Conservation (phyloP, 35 echinoderm and acorn worm genomes). For the Diadema setosum region DNA sequence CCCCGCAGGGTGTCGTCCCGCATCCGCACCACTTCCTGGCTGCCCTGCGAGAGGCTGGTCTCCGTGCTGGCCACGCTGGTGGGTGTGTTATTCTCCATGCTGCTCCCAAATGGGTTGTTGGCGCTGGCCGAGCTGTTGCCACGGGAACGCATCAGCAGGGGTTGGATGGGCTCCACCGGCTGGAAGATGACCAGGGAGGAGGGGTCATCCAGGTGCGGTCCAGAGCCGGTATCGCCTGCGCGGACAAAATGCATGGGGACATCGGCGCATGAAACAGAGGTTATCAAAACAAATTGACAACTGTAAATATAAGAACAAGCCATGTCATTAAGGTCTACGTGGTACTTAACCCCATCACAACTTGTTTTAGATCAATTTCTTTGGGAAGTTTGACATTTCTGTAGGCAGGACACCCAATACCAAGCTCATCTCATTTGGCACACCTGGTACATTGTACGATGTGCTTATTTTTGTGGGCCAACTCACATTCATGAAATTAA, state of each 20-base stretch:
- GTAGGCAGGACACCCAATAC: too few relatives aligned
- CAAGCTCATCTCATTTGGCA: too few relatives aligned
- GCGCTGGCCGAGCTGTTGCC: constrained; percentile 64
- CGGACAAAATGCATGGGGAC: not conserved
- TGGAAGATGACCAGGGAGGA: constrained; percentile 4
- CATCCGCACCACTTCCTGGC: constrained; percentile 27
- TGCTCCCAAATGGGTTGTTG: constrained; percentile 50
- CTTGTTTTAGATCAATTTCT: too few relatives aligned
- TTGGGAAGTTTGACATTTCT: too few relatives aligned
- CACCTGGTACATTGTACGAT: too few relatives aligned
- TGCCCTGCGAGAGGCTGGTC: not conserved
- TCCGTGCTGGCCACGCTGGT: constrained; percentile 43
- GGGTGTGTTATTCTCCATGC: constrained; percentile 31
- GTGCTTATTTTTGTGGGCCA: too few relatives aligned
- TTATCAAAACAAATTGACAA: too few relatives aligned
- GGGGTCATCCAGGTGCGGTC: not conserved
- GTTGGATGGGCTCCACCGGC: not conserved
- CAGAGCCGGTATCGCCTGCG: not conserved
- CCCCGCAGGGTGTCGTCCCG: constrained; percentile 65
- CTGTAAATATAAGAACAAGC: too few relatives aligned
- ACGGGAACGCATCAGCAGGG: constrained; percentile 12
- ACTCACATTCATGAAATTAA: too few relatives aligned
- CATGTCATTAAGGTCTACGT: too few relatives aligned
- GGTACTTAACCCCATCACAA: too few relatives aligned
- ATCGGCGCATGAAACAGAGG: too few relatives aligned